Evolutionary conservation across 2,797 vertebrate species (phyloP).

Genomic region (Pelodytes ibericus): DNA sequence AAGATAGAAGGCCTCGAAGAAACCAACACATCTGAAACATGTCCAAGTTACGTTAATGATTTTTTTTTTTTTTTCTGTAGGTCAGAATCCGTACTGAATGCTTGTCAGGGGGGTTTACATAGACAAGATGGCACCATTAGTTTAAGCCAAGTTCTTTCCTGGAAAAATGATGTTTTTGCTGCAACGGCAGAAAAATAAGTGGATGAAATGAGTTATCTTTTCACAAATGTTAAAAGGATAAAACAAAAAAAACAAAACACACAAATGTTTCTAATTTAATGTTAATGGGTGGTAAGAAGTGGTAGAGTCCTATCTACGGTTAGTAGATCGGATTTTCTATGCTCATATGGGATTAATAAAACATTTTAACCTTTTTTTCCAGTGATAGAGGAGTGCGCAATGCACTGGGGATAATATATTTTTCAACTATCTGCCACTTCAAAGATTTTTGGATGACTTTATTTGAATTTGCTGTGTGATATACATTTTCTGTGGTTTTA

Average conservation of each 20-base stretch:
- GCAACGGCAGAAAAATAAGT: constrained; percentile 61
- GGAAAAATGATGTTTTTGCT: constrained; percentile 68
- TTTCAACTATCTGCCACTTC: no score
- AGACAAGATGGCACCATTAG: constrained; percentile 69
- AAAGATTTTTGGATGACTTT: no score
- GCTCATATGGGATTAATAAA: constrained; percentile 57
- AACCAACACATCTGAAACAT: constrained; percentile 39
- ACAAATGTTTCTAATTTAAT: constrained; percentile 61
- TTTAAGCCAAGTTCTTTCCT: constrained; percentile 65
- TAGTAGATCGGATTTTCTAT: background rate
- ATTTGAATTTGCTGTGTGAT: no score
- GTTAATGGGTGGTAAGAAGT: constrained; percentile 60
- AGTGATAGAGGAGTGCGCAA: no score
- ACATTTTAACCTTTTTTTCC: background rate
- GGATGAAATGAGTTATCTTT: constrained; percentile 61
- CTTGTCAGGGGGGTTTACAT: constrained; percentile 55
- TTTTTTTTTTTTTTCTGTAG: constrained; percentile 64
- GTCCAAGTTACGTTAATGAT: constrained; percentile 50
- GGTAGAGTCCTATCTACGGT: constrained; percentile 56
- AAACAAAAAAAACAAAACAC: no score
- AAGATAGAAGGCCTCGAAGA: constrained; percentile 59
- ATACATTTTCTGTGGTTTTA: no score
- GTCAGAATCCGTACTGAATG: constrained; percentile 49
- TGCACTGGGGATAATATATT: no score
- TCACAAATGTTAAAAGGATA: constrained; percentile 43